Base-by-base conservation (phyloP, 2,113 vertebrate species). In the Phaetusa simplex region DNA sequence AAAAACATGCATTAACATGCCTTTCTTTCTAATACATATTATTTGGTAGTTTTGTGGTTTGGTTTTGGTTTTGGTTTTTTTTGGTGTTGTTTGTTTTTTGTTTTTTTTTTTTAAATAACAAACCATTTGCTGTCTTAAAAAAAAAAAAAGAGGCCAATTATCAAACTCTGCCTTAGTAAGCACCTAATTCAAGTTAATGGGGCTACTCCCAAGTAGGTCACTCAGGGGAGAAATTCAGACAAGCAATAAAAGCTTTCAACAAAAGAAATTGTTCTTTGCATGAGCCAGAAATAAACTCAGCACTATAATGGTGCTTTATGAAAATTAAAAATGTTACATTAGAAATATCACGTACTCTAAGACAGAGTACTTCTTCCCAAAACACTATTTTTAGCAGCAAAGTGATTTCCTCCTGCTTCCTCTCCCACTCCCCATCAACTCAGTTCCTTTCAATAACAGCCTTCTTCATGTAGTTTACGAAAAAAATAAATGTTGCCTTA, bases 281-380 rank as follows among this genome's bases (percentile, higher is more conserved):
- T 55, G n/a, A 85, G 42, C 36, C 79, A 92, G 56, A 90, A 64
- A 24, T 65, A 90, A 90, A 29, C 43, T 90, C 38, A 70, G 26
- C 24, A 50, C 70, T 73, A 47, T 66, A 86, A 58, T 38, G 13
- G 7, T 50, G 24, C 9, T 86, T 86, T 83, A 62, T 55, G 50
- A 88, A 95, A 94, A 96, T 80, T 58, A 64, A 88, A 93, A 86
- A 73, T 65, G 9, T 40, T 90, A 42, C 27, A 53, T 78, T 91
- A 86, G 26, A 88, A 89, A 73, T 80, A 92, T 79, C 80, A n/a
- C 11, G 10, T 49, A 45, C 15, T 22, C n/a, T 77, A 52, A 86
- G 82, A 16, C 10, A 79, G 2, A 43, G 29, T 66, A 67, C 34
- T 88, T 82, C 45, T 87, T 87, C 66, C 34, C 32, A 87, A 93